Evolutionary conservation across 1,140 invertebrate genomes (phyloP).

Genomic region (Drosophila obscura): DNA sequence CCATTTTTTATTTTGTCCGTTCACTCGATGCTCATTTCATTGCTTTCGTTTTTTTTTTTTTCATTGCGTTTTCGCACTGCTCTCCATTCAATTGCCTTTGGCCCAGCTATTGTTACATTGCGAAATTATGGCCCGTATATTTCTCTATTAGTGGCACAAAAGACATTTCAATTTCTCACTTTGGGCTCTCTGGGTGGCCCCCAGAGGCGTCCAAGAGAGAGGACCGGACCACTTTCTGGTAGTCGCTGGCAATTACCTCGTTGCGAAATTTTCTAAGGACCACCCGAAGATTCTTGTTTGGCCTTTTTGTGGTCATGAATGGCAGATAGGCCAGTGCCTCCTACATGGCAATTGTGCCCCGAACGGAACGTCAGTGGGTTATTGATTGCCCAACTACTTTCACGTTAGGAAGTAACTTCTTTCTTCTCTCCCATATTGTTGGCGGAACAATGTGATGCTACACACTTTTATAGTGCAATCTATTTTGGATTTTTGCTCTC

Average conservation of each 20-base stretch:
- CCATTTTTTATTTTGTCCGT: conserved; percentile 62
- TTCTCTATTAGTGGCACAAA: conserved; percentile 78
- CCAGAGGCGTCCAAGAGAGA: conserved; percentile 28
- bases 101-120: conserved; percentile 54
- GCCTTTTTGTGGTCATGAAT: conserved; percentile 79
- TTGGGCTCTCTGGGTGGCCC: conserved; percentile 59
- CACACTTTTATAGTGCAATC: conserved; percentile 19
- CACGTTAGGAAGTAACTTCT: conserved; percentile 65
- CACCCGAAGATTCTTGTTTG: conserved; percentile 73
- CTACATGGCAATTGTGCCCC: conserved; percentile 64
- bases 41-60: conserved; percentile 13
- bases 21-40: conserved; percentile 51
- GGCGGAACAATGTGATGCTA: conserved; percentile 34
- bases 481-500: conserved; percentile 33
- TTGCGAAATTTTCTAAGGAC: conserved; percentile 69
- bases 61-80: conserved; percentile 43
- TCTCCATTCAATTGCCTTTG: conserved; percentile 47
- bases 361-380: conserved; percentile 46
- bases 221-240: conserved; percentile 12
- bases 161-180: conserved; percentile 71
- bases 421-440: conserved; percentile 40
- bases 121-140: conserved; percentile 72
- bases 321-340: conserved; percentile 61
- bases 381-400: conserved; percentile 76
- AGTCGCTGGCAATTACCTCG: conserved; percentile 55